These are phyloP conservation scores for Nilaparvata lugens DNA, from an alignment of 1,140 invertebrate genomes.

Conservation along the genomic window DNA sequence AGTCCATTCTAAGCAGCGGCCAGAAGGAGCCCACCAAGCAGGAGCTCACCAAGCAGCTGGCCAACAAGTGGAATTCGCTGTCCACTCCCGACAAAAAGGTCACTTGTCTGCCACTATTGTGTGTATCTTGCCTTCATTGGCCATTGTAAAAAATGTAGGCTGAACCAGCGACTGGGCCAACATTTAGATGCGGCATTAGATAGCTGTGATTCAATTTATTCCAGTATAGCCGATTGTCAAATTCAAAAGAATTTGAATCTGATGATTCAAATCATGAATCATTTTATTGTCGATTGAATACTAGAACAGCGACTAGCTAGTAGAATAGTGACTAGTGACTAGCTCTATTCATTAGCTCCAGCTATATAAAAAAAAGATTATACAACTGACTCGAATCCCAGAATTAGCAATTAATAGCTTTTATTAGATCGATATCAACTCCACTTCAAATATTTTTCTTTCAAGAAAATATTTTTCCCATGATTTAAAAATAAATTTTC, in stretches of 20 bases:
- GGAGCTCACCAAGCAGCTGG: slow-evolving; percentile 61
- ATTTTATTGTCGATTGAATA: too few species aligned
- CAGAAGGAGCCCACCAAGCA: slow-evolving; percentile 60
- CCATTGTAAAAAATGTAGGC: too few species aligned
- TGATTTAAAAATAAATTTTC: too few species aligned
- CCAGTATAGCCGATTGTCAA: background rate
- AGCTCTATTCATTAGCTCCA: too few species aligned
- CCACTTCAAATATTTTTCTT: too few species aligned
- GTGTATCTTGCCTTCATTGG: too few species aligned
- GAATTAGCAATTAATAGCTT: too few species aligned
- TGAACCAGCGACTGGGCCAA: background rate
- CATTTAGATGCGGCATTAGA: too few species aligned
- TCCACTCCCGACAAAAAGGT: slow-evolving; percentile 60
- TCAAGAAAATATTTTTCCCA: too few species aligned
- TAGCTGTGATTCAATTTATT: too few species aligned
- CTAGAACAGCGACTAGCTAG: background rate
- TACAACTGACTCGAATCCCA: background rate
- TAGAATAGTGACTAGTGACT: background rate
- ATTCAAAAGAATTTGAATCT: background rate
- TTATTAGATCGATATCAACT: too few species aligned
- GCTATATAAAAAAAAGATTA: background rate
- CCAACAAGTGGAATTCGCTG: slow-evolving; percentile 60
- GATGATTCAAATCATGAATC: background rate
- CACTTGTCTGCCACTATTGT: too few species aligned
- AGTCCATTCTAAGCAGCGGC: slow-evolving; percentile 44